Conservation (phyloP, 2,113 vertebrate species). For the Nibea coibor region DNA sequence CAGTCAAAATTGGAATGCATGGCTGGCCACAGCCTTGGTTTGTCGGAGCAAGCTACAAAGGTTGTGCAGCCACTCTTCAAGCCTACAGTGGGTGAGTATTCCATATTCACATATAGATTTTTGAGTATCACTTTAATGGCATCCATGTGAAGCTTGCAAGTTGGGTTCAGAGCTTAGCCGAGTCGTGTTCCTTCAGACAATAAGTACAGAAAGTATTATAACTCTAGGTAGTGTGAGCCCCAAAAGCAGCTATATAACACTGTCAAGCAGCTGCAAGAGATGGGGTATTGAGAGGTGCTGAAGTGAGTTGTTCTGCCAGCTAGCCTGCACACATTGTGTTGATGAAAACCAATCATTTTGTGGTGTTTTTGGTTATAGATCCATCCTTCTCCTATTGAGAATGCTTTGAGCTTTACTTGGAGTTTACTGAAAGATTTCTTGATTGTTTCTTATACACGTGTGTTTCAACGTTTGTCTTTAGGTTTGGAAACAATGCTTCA, state of each 20-base stretch:
- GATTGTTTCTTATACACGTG: neutral
- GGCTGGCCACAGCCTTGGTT: neutral
- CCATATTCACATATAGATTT: neutral
- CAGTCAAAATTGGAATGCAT: neutral
- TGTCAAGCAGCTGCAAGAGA: neutral
- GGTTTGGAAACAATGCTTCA: neutral
- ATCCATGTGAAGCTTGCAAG: neutral
- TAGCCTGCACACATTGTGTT: neutral
- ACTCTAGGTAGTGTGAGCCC: neutral
- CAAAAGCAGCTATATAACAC: neutral
- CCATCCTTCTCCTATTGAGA: neutral
- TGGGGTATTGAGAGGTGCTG: neutral
- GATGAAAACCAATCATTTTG: neutral
- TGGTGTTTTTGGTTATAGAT: neutral
- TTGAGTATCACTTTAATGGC: neutral
- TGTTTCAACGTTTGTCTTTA: neutral
- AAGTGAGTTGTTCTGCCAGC: neutral
- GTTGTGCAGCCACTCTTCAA: neutral
- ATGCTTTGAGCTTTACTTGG: neutral
- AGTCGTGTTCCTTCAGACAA: neutral
- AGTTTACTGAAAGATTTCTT: neutral
- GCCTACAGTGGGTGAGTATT: constrained; percentile 18
- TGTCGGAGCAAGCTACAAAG: neutral
- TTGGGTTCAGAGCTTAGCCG: neutral
- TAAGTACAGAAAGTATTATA: neutral